phyloP scores from a whole-genome alignment of 2,888 invertebrate species.

The Oasisia sp. region DNA sequence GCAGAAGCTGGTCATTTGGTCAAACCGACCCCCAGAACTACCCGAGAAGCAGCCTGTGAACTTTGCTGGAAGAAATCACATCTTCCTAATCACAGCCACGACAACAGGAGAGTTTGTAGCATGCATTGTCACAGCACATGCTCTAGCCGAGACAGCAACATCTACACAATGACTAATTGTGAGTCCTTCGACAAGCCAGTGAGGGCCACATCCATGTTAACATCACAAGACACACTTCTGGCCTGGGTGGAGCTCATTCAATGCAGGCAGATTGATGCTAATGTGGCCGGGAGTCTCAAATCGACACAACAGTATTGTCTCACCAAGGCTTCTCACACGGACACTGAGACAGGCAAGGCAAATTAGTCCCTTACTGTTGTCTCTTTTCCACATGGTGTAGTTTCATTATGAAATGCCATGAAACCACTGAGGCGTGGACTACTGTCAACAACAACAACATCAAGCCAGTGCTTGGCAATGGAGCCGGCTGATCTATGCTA shows the following conservation, averaged over 20 bases:
- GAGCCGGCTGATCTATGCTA: not conserved
- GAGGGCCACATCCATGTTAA: not conserved
- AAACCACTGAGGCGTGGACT: not conserved
- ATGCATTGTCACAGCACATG: not conserved
- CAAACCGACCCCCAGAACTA: too few relatives aligned
- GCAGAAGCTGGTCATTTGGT: not conserved
- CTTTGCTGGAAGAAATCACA: too few relatives aligned
- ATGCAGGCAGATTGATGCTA: not conserved
- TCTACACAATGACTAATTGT: slow-evolving; percentile 3
- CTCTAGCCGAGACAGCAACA: not conserved
- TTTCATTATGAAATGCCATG: not conserved
- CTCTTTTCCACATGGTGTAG: not conserved
- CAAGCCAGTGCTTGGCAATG: not conserved
- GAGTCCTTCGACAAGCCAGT: not conserved
- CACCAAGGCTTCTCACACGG: not conserved
- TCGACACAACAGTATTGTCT: not conserved
- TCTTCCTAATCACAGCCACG: too few relatives aligned
- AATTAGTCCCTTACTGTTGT: not conserved
- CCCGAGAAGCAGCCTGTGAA: too few relatives aligned
- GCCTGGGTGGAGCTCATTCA: not conserved
- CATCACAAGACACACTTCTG: not conserved
- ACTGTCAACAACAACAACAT: not conserved
- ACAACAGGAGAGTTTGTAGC: too few relatives aligned
- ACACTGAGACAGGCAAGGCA: not conserved
- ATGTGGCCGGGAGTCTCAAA: not conserved